Conservation (phyloP, 2,888 invertebrate species). For the Amblyjoppa proteus region DNA sequence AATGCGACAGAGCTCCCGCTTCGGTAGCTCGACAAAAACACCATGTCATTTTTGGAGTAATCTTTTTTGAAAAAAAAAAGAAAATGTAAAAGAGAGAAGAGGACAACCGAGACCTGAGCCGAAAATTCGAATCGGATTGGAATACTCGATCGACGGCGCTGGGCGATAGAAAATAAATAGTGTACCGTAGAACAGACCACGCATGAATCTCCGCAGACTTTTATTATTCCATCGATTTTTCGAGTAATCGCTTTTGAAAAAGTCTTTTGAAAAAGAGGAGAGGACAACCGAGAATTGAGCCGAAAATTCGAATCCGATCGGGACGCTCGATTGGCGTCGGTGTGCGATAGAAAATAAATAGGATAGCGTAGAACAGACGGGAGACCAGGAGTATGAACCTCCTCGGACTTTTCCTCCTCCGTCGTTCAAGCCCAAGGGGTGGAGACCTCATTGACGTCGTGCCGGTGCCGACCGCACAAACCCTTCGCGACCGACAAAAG, state of each 20-base stretch:
- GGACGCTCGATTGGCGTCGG: conserved; percentile 6
- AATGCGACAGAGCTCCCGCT: conserved; percentile 17
- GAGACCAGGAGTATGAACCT: not conserved
- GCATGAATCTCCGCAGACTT: not conserved
- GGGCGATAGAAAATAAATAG: conserved; percentile 17
- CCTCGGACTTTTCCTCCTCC: conserved; percentile 4
- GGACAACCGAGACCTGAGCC: not conserved
- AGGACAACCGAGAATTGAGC: not conserved
- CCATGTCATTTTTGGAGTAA: not conserved
- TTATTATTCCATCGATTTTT: not conserved
- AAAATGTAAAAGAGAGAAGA: no score
- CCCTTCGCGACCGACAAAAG: conserved; percentile 59
- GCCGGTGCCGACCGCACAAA: conserved; percentile 31
- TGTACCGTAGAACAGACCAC: not conserved
- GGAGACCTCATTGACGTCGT: not conserved
- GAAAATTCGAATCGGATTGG: conserved; percentile 25
- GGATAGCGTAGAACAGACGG: not conserved
- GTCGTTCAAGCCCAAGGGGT: not conserved
- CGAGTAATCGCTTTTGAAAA: not conserved
- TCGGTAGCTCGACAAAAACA: conserved; percentile 20
- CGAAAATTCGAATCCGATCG: conserved; percentile 20
- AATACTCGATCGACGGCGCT: conserved; percentile 9
- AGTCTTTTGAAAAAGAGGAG: not conserved
- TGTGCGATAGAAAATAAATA: conserved; percentile 15
- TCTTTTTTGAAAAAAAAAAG: not conserved